Evolutionary conservation across 2,797 vertebrate species (phyloP), one percentile per base, ranked within the genome.

Genomic region (Epinephelus awoara): DNA sequence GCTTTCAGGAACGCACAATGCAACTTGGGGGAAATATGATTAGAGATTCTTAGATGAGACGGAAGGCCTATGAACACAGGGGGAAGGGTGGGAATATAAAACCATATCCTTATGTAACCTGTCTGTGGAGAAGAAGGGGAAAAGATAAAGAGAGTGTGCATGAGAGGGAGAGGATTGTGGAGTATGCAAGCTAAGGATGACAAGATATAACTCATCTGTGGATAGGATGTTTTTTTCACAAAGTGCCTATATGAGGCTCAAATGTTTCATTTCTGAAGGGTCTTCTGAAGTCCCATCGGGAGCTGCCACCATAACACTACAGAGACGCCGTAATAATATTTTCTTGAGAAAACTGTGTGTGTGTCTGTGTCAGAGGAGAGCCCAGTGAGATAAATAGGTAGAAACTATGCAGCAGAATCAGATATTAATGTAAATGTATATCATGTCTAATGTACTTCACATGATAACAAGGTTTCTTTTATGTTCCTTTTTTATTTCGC

Each of bases 21-120:
- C 67, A 87, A 88, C 85, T 87, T 77, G 77, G 46, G 65, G 72
- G 83, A 84, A 85, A 90, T 72, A 65, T 82, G 92, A 93, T 92
- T 89, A 91, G 54, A 90, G 88, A 82, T 82, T 67, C 47, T 63
- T 10, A 83, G 85, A 90, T 86, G 75, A 90, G 81, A 88, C 2
- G 27, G 61, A 76, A 67, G 64, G 72, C 58, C 59, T 81, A 21
- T 69, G 59, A 84, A 82, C 66, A 77, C 40, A 61, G 54, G 51
- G 59, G 77, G 57, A 49, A 68, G 72, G 61, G 68, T 46, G 72
- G 79, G 82, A 87, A 84, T 83, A 72, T 29, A 83, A 83, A 92
- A 79, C 19, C 34, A 58, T 54, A 71, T 47, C 55, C 51, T 92
- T 90, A 89, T 81, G 76, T 80, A 91, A 89, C 72, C 58, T 81